Evolutionary conservation across 2,113 vertebrate species (phyloP).

Genomic region (Pseudorasbora parva): DNA sequence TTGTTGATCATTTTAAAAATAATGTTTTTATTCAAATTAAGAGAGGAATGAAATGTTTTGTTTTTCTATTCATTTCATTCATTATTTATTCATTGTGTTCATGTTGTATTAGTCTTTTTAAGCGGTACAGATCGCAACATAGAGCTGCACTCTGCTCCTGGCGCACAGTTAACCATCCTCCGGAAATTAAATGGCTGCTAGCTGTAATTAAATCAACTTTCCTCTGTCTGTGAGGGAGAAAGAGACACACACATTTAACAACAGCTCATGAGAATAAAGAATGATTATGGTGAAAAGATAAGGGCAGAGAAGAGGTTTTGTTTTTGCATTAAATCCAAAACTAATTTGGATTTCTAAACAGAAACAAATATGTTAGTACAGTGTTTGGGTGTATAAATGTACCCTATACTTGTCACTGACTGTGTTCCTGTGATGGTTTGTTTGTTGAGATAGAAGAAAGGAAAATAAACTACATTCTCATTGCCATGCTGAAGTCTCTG

Average conservation of each 20-base stretch:
- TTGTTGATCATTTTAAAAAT: neutral
- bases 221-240: neutral
- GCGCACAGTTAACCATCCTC: slow-evolving; percentile 14
- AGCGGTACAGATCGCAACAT: neutral
- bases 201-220: slow-evolving; percentile 41
- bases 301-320: neutral
- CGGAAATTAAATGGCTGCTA: slow-evolving; percentile 31
- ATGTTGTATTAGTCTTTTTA: slow-evolving; percentile 32
- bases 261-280: neutral
- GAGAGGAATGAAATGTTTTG: neutral
- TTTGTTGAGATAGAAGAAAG: neutral
- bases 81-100: slow-evolving; percentile 24
- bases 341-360: neutral
- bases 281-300: neutral
- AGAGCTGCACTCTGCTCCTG: neutral
- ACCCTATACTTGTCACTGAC: neutral
- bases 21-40: neutral
- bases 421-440: neutral
- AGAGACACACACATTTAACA: slow-evolving; percentile 9
- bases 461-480: neutral
- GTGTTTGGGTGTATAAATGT: neutral
- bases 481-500: neutral
- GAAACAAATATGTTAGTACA: neutral
- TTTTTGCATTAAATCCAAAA: neutral
- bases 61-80: neutral